Evolutionary conservation across 2,113 vertebrate genomes (phyloP), one percentile per base, ranked within the genome.

Genomic region (Pelmatolapia mariae): DNA sequence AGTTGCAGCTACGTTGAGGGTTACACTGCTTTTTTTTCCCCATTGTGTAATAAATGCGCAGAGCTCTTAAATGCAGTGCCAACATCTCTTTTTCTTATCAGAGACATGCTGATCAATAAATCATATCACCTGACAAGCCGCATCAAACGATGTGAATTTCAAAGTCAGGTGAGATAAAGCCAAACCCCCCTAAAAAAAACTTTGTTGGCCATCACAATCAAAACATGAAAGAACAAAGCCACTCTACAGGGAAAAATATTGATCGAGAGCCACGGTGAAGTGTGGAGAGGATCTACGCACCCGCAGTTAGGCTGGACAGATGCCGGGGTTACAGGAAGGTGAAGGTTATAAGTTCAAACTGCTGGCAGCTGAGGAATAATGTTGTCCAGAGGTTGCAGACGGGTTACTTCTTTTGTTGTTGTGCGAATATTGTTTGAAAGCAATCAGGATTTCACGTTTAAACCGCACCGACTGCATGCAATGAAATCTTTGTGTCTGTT

Each of bases 181-280:
- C 9, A 47, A 90, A 86, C 68, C 19, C 36, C 84, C 63, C 61
- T 3, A 50, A 88, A 83, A 56, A 81, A 83, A 87, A 50, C 86
- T 78, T 87, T 80, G 83, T 50, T 84, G 81, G 68, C 91, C 82
- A 91, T 92, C 86, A 89, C 83, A 82, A 53, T 93, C 80, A 80
- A 91, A 90, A 93, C 91, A 93, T 88, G 84, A 93, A 94, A 96
- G 92, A 93, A 86, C 88, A 88, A 92, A 93, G 89, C 80, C 33
- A 16, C 80, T 61, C 81, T 47, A 13, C 73, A 80, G 85, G 50
- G 66, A 18, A 8, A 53, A 24, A 24, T 93, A 96, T 95, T 90
- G 95, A 96, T 95, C 79, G 61, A 81, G 87, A 86, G 83, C 87
- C 88, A 86, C 76, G 22, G 82, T 53, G 82, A 93, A 89, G 92